Conservation (phyloP, 2,888 invertebrate genomes). For the Baronia brevicornis region DNA sequence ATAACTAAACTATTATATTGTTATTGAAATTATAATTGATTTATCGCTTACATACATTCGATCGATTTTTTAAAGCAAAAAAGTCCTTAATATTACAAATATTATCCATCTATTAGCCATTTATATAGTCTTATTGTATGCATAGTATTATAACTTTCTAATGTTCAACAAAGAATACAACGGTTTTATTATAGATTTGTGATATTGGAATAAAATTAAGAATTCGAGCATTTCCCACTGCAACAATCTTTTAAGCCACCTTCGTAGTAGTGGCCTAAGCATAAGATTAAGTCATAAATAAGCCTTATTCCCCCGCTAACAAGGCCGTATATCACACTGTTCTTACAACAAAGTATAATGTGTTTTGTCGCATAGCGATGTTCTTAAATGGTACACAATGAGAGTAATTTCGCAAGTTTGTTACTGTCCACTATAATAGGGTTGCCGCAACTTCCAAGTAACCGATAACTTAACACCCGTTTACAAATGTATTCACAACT, state of each 20-base stretch:
- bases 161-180: too few relatives aligned
- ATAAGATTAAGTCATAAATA: constrained; percentile 35
- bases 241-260: constrained; percentile 2
- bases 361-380: constrained; percentile 23
- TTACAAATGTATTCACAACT: constrained; percentile 2
- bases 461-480: too few relatives aligned
- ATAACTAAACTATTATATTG: too few relatives aligned
- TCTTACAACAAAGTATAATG: constrained; percentile 21
- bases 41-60: too few relatives aligned
- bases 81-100: too few relatives aligned
- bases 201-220: not conserved
- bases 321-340: constrained; percentile 33
- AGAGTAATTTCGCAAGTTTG: constrained; percentile 13
- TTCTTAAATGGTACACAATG: constrained; percentile 20
- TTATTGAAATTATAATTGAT: too few relatives aligned
- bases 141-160: too few relatives aligned
- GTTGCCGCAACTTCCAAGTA: too few relatives aligned
- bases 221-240: not conserved
- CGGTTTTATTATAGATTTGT: too few relatives aligned
- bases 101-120: too few relatives aligned
- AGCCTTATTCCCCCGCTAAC: constrained; percentile 29
- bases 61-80: too few relatives aligned
- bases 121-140: too few relatives aligned
- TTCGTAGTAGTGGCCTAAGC: constrained; percentile 9
- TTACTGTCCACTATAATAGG: constrained; percentile 3